Evolutionary conservation across 1,140 invertebrate species (phyloP).

Genomic region (Ceratina calcarata): DNA sequence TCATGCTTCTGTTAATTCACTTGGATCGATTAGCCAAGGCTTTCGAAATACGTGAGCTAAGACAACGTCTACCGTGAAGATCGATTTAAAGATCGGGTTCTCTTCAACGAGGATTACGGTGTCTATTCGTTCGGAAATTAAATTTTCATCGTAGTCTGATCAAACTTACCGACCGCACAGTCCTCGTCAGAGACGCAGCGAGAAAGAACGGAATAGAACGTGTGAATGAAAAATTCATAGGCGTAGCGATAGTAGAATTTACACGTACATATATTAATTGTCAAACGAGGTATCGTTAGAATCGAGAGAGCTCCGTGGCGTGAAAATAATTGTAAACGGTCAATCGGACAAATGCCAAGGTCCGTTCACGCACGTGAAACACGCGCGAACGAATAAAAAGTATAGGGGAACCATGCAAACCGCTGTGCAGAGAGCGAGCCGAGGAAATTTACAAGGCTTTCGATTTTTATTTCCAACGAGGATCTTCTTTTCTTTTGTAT

Average conservation of each 20-base stretch:
- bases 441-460: neutral
- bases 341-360: constrained; percentile 33
- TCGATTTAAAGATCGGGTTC: constrained; percentile 7
- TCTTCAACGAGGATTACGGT: neutral
- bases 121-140: neutral
- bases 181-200: constrained; percentile 70
- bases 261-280: neutral
- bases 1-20: constrained; percentile 75
- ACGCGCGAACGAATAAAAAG: constrained; percentile 19
- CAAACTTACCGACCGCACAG: constrained; percentile 70
- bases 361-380: constrained; percentile 10
- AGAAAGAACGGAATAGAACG: constrained; percentile 63
- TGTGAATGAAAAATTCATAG: constrained; percentile 60
- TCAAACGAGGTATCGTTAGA: neutral
- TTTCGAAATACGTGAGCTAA: constrained; percentile 11
- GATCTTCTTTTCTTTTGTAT: neutral
- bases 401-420: constrained; percentile 42
- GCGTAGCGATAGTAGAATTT: constrained; percentile 26
- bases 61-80: neutral
- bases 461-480: neutral
- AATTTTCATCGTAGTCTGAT: constrained; percentile 35
- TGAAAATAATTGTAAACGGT: neutral
- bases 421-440: constrained; percentile 37
- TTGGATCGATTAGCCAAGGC: constrained; percentile 48
- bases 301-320: neutral